These are phyloP conservation scores for Gambusia holbrooki DNA, from an alignment of 2,113 vertebrate genomes.

Conservation along the genomic window DNA sequence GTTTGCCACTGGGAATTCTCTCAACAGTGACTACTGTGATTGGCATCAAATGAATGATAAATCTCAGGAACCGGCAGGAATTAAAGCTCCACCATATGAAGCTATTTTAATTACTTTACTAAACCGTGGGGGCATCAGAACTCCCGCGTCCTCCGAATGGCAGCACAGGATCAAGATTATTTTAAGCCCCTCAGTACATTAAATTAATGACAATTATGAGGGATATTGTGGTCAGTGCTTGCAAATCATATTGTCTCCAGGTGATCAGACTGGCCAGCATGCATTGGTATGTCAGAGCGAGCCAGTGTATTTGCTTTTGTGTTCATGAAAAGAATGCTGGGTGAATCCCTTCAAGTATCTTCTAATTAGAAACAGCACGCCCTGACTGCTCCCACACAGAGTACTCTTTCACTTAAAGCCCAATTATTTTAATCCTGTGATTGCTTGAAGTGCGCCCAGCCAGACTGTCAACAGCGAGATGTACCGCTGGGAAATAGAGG, in stretches of 20 bases:
- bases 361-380: conserved; percentile 88
- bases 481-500: conserved; percentile 68
- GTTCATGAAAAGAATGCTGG: conserved; percentile 65
- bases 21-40: conserved; percentile 35
- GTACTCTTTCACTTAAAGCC: conserved; percentile 81
- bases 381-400: conserved; percentile 74
- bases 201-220: conserved; percentile 74
- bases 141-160: conserved; percentile 50
- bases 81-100: conserved; percentile 71
- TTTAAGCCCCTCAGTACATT: conserved; percentile 52
- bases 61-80: conserved; percentile 56
- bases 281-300: conserved; percentile 2
- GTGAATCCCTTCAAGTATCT: conserved; percentile 79
- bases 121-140: conserved; percentile 49
- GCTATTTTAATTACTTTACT: conserved; percentile 75
- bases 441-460: conserved; percentile 78
- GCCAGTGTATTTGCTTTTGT: conserved; percentile 33
- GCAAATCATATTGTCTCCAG: conserved; percentile 42
- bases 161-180: conserved; percentile 52
- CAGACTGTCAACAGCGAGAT: conserved; percentile 76
- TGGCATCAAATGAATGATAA: conserved; percentile 65
- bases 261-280: conserved; percentile 10
- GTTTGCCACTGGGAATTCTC: conserved; percentile 43
- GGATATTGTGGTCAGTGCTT: conserved; percentile 55
- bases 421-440: conserved; percentile 86